Evolutionary conservation across 2,888 invertebrate genomes (phyloP).

Genomic region (Cephus nigrinus): DNA sequence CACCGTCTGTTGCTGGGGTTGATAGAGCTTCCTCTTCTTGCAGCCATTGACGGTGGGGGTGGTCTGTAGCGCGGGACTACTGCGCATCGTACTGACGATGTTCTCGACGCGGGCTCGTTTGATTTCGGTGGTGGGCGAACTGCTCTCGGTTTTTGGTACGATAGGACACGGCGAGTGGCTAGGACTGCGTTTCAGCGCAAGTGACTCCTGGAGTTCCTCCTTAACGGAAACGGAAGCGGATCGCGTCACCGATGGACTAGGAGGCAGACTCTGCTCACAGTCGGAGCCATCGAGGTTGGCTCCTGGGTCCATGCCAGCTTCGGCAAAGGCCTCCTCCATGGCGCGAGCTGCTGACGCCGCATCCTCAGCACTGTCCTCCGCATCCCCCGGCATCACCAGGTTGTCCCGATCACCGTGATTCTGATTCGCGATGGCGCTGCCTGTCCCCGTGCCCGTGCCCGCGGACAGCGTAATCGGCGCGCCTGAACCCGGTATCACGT

Average conservation of each 20-base stretch:
- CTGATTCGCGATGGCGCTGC: background rate
- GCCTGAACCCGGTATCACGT: conserved; percentile 26
- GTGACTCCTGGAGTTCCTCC: conserved; percentile 58
- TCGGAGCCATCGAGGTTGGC: conserved; percentile 64
- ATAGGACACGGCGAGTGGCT: conserved; percentile 63
- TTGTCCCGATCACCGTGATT: conserved; percentile 56
- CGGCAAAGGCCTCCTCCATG: conserved; percentile 74
- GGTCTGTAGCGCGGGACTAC: conserved; percentile 80
- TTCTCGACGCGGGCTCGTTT: conserved; percentile 95
- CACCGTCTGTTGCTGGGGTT: conserved; percentile 91
- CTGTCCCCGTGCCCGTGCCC: background rate
- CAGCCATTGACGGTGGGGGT: conserved; percentile 88
- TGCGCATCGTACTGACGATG: conserved; percentile 93
- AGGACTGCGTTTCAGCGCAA: conserved; percentile 58
- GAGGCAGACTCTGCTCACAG: conserved; percentile 62
- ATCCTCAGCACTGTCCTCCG: conserved; percentile 65
- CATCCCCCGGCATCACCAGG: conserved; percentile 62
- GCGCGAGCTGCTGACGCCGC: conserved; percentile 66
- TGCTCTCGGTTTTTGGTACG: conserved; percentile 56
- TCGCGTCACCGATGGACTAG: conserved; percentile 59
- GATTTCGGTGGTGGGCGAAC: conserved; percentile 77
- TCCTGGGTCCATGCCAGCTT: conserved; percentile 70
- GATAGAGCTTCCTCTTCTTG: conserved; percentile 95
- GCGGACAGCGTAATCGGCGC: conserved; percentile 1
- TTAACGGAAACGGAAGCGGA: conserved; percentile 63